These are phyloP conservation scores for Pemphigus obesinymphae DNA, from an alignment of 1,140 invertebrate genomes.

Conservation along the genomic window DNA sequence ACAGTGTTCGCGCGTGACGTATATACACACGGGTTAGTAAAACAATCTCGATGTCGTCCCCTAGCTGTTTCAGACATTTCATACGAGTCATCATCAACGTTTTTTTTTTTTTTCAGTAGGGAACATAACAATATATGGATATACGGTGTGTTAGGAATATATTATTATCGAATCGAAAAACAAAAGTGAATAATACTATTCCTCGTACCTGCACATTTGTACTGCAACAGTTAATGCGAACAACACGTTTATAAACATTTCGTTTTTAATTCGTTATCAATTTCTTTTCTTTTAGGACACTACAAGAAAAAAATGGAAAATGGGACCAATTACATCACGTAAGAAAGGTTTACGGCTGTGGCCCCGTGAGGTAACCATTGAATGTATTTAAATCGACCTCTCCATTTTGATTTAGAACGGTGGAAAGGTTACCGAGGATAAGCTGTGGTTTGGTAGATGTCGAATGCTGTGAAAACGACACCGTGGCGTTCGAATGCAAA, in stretches of 20 bases:
- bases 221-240: background rate
- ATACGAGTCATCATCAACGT: too few relatives aligned
- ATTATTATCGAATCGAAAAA: background rate
- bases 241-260: background rate
- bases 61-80: too few relatives aligned
- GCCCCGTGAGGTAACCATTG: background rate
- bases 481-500: slow-evolving; percentile 69
- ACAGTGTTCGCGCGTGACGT: background rate
- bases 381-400: background rate
- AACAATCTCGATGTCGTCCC: background rate
- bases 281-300: background rate
- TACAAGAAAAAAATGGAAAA: slow-evolving; percentile 32
- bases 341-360: background rate
- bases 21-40: slow-evolving; percentile 4
- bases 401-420: slow-evolving; percentile 55
- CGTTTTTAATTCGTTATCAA: background rate
- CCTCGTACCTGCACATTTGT: too few relatives aligned
- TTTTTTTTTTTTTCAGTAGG: too few relatives aligned
- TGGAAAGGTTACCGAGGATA: slow-evolving; percentile 69
- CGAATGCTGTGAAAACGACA: slow-evolving; percentile 75
- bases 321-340: slow-evolving; percentile 16
- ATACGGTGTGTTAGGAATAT: background rate
- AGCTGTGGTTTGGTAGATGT: slow-evolving; percentile 66
- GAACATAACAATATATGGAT: background rate
- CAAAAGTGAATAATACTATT: background rate